These are phyloP conservation scores for Plumapathes pennacea DNA, from an alignment of 92 coral and sea anemone species.

Conservation along the genomic window DNA sequence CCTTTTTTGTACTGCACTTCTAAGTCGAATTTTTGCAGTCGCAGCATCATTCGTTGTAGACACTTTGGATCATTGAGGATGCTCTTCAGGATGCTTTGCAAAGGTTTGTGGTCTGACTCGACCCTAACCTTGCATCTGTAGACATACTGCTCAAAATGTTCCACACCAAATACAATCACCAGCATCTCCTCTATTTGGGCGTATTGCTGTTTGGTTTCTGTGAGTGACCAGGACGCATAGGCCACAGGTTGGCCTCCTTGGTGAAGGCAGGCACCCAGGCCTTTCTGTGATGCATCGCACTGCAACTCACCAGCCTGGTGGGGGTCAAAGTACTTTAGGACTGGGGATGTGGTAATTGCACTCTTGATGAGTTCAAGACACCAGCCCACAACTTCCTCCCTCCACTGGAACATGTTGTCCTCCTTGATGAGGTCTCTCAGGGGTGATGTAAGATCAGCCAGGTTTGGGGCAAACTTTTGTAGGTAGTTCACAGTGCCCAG, in stretches of 20 bases:
- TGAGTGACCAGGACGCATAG: constrained; percentile 11
- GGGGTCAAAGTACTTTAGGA: constrained; percentile 24
- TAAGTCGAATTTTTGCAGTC: constrained; percentile 40
- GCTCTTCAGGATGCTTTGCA: constrained; percentile 40
- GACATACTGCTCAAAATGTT: constrained; percentile 43
- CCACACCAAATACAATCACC: constrained; percentile 32
- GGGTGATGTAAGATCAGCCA: constrained; percentile 7
- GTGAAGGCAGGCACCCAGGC: constrained; percentile 14
- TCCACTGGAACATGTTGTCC: constrained; percentile 7
- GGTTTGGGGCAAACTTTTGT: constrained; percentile 22
- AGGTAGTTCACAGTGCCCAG: constrained; percentile 23
- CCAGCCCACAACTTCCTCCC: constrained; percentile 14
- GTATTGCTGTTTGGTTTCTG: constrained; percentile 17
- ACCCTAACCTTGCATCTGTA: constrained; percentile 48
- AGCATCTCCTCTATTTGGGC: constrained; percentile 27
- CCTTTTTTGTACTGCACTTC: constrained; percentile 53
- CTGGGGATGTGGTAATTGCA: constrained; percentile 22
- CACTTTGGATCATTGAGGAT: constrained; percentile 38
- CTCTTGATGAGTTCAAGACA: constrained; percentile 26
- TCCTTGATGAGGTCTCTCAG: constrained; percentile 11
- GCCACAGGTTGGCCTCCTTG: constrained; percentile 21
- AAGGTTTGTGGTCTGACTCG: constrained; percentile 53
- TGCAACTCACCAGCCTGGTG: constrained; percentile 7
- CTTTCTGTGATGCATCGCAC: constrained; percentile 29
- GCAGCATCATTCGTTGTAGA: constrained; percentile 44